These are phyloP conservation scores for Brachynemurus nebulosus DNA, from an alignment of 2,888 invertebrate species.

Conservation along the genomic window DNA sequence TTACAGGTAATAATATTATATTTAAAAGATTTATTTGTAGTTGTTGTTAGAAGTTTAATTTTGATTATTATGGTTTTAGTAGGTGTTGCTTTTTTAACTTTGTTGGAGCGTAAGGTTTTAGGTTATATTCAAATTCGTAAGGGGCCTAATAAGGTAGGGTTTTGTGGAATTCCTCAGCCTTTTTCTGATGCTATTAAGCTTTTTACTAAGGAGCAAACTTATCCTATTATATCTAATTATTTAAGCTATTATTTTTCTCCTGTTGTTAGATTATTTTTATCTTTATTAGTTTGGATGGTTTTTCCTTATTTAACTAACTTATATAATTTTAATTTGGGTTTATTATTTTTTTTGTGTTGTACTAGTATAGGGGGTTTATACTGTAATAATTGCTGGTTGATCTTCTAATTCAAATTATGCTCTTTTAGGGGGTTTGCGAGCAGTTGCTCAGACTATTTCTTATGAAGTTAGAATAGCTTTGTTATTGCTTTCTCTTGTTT, in stretches of 20 bases:
- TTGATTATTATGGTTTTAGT: conserved; percentile 46
- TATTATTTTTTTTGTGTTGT: conserved; percentile 51
- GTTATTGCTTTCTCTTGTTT: conserved; percentile 44
- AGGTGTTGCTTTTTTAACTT: conserved; percentile 54
- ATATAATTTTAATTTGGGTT: conserved; percentile 40
- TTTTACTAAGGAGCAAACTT: conserved; percentile 49
- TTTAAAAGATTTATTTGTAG: conserved; percentile 32
- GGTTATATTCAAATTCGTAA: conserved; percentile 60
- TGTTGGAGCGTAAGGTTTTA: conserved; percentile 56
- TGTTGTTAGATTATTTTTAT: conserved; percentile 42
- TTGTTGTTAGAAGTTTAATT: conserved; percentile 33
- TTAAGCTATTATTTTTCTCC: conserved; percentile 45
- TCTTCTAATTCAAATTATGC: conserved; percentile 61
- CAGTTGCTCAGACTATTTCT: conserved; percentile 60
- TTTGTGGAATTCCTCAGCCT: conserved; percentile 49
- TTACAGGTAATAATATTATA: conserved; percentile 42
- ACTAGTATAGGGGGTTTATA: conserved; percentile 50
- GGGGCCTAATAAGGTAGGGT: conserved; percentile 56
- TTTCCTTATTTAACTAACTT: conserved; percentile 42
- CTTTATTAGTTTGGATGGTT: conserved; percentile 42
- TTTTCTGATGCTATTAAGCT: conserved; percentile 61
- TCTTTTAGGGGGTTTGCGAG: conserved; percentile 50
- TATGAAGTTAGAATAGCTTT: conserved; percentile 59
- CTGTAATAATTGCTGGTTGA: conserved; percentile 47
- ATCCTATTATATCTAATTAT: conserved; percentile 44